Base-by-base conservation (phyloP, 92 coral and sea anemone genomes). In the Nematostella vectensis region DNA sequence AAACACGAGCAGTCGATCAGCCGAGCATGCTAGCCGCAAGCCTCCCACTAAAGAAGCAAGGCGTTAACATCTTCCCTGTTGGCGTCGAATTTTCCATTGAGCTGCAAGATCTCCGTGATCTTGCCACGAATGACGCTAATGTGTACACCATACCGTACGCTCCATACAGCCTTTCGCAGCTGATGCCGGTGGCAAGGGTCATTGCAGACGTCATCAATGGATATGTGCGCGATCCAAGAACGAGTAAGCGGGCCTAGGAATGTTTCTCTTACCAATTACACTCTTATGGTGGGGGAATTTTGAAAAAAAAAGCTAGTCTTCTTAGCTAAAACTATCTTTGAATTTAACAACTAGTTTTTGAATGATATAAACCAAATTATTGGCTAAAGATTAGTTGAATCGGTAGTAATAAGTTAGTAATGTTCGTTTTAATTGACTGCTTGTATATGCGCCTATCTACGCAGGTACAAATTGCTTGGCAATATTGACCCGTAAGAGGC, bases 21-120 rank as follows among this genome's bases (percentile, higher is more conserved):
- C 56, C 63, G 17, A 47, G 57, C 8, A 55, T 66, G 51, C 67
- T 39, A 6, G 67, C 66, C 12, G 72, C 68, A 26, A 60, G 75
- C 8, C 72, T 54, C 26, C 76, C 81, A 10, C 71, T 79, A 0
- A 73, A 40, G 53, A 54, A 57, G 50, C 72, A 62, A 61, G 76
- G 75, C 25, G 25, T 79, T 47, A 40, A 57, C 22, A 61, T 72
- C 27, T 67, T 47, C 54, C 31, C 70, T 1, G 54, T 79, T 22
- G 86, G 80, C 30, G 47, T 74, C 25, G 43, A 48, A 29, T 59
- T 54, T 25, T n/a, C 31, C 31, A 71, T 65, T 13, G 50, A 50
- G 1, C 80, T 47, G 36, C 3, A 57, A 29, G 71, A 72, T 50
- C 47, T 79, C 24, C 48, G 44, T 43, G 76, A 42, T 50, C 43